Percentiles rank a stretch among this genome's conserved stretches.
These are phyloP conservation scores for Carassius gibelio DNA, from an alignment of 2,113 vertebrate species.

Conservation along the genomic window DNA sequence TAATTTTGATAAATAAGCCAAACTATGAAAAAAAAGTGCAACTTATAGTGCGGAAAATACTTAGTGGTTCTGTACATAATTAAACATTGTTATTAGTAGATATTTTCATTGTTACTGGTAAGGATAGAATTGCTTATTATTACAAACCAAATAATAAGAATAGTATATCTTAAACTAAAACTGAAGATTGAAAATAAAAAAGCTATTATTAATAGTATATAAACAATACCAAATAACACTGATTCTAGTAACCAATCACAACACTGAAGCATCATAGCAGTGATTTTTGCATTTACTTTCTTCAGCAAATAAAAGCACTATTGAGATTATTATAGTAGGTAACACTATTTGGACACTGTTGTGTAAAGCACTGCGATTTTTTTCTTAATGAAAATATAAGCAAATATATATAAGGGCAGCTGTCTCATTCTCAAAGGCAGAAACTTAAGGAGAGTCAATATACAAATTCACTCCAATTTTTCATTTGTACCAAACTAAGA, in stretches of 20 bases:
- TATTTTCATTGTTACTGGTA: neutral
- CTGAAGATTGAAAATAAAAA: too few relatives aligned
- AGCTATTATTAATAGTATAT: neutral
- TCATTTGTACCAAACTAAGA: neutral
- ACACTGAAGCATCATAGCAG: neutral
- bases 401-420: neutral
- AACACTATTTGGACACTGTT: neutral
- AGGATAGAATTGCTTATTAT: neutral
- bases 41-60: too few relatives aligned
- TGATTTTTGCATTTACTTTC: neutral
- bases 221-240: neutral
- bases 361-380: neutral
- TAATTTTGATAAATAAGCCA: too few relatives aligned
- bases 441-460: neutral
- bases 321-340: neutral
- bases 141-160: too few relatives aligned
- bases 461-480: neutral
- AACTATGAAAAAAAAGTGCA: too few relatives aligned
- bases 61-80: neutral
- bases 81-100: neutral
- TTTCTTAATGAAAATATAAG: neutral
- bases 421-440: neutral
- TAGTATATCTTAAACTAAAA: too few relatives aligned
- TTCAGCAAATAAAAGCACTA: neutral
- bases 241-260: neutral